A percentile compares a stretch with the other conserved stretches of the same genome.
Evolutionary conservation across 2,797 vertebrate genomes (phyloP).

Genomic region (Streptopelia turtur): DNA sequence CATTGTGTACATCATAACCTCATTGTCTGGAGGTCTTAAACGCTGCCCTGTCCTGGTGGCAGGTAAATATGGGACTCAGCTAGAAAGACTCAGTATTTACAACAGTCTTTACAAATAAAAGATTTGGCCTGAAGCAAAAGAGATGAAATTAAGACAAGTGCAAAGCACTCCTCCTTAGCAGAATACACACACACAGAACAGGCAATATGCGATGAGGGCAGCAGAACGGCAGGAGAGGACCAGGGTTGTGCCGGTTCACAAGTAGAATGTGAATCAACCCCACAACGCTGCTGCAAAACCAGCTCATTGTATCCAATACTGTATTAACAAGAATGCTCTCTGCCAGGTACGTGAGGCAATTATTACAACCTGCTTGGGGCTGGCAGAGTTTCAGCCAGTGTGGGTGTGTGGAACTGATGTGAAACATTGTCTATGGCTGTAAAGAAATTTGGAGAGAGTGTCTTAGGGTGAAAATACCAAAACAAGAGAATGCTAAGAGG

Average conservation of each 20-base stretch:
- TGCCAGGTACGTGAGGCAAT: background rate
- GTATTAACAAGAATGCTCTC: background rate
- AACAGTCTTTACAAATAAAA: constrained; percentile 22
- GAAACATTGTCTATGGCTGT: background rate
- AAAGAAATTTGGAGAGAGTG: background rate
- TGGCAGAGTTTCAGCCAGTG: constrained; percentile 1
- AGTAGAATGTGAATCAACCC: constrained; percentile 49
- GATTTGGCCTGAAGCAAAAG: constrained; percentile 34
- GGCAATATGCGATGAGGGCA: constrained; percentile 35
- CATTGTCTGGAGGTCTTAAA: background rate
- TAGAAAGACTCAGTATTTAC: constrained; percentile 4
- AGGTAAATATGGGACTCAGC: background rate
- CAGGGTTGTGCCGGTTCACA: constrained; percentile 8
- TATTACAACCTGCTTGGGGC: constrained; percentile 7
- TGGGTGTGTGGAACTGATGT: background rate
- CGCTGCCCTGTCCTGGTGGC: background rate
- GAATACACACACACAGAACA: constrained; percentile 33
- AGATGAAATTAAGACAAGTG: constrained; percentile 64
- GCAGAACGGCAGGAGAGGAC: background rate
- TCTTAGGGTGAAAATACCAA: background rate
- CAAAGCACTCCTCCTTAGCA: constrained; percentile 17
- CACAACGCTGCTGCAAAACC: background rate
- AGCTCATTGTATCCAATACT: background rate
- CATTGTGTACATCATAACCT: background rate
- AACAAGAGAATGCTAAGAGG: background rate